phyloP scores from a whole-genome alignment of 1,140 invertebrate species.

The Drosophila nigrodunni region DNA sequence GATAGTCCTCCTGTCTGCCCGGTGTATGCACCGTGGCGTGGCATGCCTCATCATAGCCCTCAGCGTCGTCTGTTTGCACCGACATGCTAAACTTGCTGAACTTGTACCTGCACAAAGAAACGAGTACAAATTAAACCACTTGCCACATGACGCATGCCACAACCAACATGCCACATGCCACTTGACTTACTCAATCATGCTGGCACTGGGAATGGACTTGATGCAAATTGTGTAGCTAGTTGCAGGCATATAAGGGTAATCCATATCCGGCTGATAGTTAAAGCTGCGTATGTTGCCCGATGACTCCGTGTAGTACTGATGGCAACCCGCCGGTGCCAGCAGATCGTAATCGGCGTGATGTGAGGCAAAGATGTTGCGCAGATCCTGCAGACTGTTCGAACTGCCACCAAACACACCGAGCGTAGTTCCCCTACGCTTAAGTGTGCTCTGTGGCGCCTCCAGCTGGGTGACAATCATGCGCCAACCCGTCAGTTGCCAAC shows the following conservation, averaged over 20 bases:
- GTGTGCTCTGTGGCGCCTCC: slow-evolving; percentile 84
- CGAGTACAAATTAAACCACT: background rate
- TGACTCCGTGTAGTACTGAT: slow-evolving; percentile 88
- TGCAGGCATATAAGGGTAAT: slow-evolving; percentile 61
- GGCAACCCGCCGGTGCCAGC: slow-evolving; percentile 87
- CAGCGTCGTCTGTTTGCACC: slow-evolving; percentile 49
- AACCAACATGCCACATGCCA: background rate
- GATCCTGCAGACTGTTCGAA: slow-evolving; percentile 69
- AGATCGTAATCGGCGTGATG: slow-evolving; percentile 78
- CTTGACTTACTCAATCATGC: slow-evolving; percentile 70
- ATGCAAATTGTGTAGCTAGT: slow-evolving; percentile 85
- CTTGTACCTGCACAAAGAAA: slow-evolving; percentile 51
- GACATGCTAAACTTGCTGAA: slow-evolving; percentile 66
- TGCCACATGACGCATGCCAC: background rate
- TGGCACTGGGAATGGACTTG: slow-evolving; percentile 56
- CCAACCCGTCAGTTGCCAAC: slow-evolving; percentile 85
- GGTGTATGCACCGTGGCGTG: slow-evolving; percentile 59
- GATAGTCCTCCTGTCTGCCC: slow-evolving; percentile 85
- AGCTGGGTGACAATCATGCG: slow-evolving; percentile 88
- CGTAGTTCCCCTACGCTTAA: slow-evolving; percentile 36
- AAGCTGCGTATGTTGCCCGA: slow-evolving; percentile 87
- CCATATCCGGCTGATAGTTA: slow-evolving; percentile 86
- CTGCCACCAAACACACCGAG: slow-evolving; percentile 26
- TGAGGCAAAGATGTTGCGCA: slow-evolving; percentile 69
- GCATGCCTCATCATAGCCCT: slow-evolving; percentile 73